phyloP scores from a whole-genome alignment of 2,797 vertebrate genomes.

The Amblyraja radiata region DNA sequence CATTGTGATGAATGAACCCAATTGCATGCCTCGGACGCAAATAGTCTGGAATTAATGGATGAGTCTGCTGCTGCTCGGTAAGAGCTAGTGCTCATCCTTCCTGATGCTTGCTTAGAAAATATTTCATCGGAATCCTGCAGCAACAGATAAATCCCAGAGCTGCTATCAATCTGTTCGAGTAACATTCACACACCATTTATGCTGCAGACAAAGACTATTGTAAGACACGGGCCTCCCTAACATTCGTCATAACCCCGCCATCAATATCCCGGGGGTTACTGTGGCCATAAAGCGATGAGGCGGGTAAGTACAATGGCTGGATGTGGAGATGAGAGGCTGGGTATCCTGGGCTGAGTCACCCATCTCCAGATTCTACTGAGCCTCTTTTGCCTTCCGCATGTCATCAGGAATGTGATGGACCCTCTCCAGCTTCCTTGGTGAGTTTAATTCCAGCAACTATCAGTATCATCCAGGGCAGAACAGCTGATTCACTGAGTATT shows the following conservation, averaged over 20 bases:
- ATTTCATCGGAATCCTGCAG: not conserved
- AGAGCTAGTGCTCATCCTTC: not conserved
- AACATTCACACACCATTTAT: not conserved
- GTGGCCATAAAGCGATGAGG: not conserved
- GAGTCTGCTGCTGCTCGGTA: not conserved
- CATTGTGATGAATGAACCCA: conserved; percentile 5
- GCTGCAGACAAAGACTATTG: not conserved
- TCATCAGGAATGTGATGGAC: not conserved
- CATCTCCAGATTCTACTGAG: not conserved
- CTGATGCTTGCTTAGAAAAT: not conserved
- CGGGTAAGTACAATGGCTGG: not conserved
- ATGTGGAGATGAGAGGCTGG: not conserved
- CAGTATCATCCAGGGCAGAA: not conserved
- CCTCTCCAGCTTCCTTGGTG: not conserved
- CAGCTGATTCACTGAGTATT: not conserved
- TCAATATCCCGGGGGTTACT: not conserved
- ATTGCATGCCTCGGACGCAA: not conserved
- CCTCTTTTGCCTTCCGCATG: not conserved
- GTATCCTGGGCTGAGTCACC: not conserved
- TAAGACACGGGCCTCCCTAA: too few relatives aligned
- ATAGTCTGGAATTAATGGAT: not conserved
- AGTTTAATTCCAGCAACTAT: not conserved
- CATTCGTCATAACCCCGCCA: not conserved
- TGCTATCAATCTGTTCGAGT: not conserved
- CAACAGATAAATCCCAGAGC: not conserved